A percentile compares a stretch with the other conserved stretches of the same genome.
Evolutionary conservation across 2,113 vertebrate species (phyloP).

Genomic region (Physeter macrocephalus): DNA sequence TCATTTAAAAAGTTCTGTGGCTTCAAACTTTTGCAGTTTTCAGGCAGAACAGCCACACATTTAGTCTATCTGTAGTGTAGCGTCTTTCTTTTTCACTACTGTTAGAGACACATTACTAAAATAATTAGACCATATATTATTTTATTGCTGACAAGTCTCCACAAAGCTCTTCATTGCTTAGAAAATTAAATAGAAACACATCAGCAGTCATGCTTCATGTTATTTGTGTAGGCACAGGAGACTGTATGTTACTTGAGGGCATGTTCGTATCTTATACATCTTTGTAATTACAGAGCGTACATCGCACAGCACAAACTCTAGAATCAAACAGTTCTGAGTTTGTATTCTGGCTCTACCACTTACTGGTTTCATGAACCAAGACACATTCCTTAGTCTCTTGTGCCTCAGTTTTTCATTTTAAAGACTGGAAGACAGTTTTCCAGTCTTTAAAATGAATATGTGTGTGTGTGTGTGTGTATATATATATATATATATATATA

Average conservation of each 20-base stretch:
- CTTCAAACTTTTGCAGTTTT: not conserved
- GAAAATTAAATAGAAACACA: not conserved
- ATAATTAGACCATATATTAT: not conserved
- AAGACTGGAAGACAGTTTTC: not conserved
- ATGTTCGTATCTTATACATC: not conserved
- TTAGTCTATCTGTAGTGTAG: not conserved
- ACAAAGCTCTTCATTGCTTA: not conserved
- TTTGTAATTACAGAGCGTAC: not conserved
- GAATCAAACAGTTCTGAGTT: not conserved
- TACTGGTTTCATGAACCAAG: not conserved
- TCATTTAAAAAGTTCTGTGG: not conserved
- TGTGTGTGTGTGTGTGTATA: fast-evolving
- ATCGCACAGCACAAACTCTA: not conserved
- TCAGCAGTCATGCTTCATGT: not conserved
- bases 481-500: too few species aligned
- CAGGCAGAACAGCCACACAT: not conserved
- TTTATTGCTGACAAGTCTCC: not conserved
- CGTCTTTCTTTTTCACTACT: not conserved
- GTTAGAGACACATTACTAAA: not conserved
- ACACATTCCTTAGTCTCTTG: not conserved
- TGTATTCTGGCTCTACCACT: not conserved
- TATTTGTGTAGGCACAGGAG: not conserved
- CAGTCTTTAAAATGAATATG: not conserved
- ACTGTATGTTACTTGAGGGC: not conserved
- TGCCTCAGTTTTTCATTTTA: not conserved